Conservation (phyloP, 2,113 vertebrate genomes). For the Megaleporinus macrocephalus region DNA sequence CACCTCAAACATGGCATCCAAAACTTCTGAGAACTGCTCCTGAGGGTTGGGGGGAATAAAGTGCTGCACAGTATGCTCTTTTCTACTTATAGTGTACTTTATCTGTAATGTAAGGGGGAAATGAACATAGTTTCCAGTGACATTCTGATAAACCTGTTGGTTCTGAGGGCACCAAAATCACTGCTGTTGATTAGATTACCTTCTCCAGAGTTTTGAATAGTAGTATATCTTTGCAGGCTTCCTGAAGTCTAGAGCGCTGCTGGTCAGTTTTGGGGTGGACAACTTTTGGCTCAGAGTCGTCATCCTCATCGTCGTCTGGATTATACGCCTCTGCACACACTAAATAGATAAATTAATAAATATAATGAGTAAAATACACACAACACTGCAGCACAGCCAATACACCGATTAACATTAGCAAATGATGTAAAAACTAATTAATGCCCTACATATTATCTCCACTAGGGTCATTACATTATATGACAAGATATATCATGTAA, state of each 20-base stretch:
- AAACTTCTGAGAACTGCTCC: slow-evolving; percentile 92
- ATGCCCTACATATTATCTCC: too few species aligned
- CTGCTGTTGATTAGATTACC: slow-evolving; percentile 74
- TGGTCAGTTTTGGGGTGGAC: slow-evolving; percentile 92
- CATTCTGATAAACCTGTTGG: neutral
- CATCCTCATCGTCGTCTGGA: slow-evolving; percentile 90
- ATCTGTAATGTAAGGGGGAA: neutral
- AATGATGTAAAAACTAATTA: too few species aligned
- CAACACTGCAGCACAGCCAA: too few species aligned
- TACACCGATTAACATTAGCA: neutral
- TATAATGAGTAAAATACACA: too few species aligned
- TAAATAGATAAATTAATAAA: slow-evolving; percentile 55
- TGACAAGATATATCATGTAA: too few species aligned
- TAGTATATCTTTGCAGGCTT: slow-evolving; percentile 92
- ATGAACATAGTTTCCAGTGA: neutral
- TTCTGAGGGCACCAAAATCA: neutral
- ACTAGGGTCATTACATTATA: too few species aligned
- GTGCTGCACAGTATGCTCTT: too few species aligned
- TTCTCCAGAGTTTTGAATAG: slow-evolving; percentile 95
- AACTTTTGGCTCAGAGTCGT: slow-evolving; percentile 85
- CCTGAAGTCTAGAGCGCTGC: slow-evolving; percentile 90
- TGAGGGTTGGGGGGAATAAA: slow-evolving; percentile 28
- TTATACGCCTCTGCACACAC: slow-evolving; percentile 95
- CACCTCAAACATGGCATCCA: slow-evolving; percentile 96
- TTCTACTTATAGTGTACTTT: too few species aligned